Evolutionary conservation across 2,113 vertebrate species (phyloP).

Genomic region (Smithornis capensis): DNA sequence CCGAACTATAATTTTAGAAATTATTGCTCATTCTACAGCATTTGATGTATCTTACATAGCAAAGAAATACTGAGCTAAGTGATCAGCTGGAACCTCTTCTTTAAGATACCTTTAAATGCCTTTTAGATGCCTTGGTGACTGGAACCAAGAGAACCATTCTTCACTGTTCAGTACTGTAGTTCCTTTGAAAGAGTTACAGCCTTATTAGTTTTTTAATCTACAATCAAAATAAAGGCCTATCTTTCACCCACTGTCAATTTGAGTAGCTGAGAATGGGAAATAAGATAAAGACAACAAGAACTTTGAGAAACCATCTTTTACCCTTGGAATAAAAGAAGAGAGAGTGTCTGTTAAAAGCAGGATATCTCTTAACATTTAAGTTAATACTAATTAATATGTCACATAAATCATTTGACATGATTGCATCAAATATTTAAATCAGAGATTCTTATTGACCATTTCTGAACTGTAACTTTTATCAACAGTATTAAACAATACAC

Average conservation of each 20-base stretch:
- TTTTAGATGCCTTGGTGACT: not conserved
- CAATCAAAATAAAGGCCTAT: not conserved
- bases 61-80: conserved; percentile 32
- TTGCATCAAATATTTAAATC: not conserved
- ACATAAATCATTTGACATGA: not conserved
- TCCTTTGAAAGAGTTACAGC: not conserved
- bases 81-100: conserved; percentile 20
- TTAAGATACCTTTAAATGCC: not conserved
- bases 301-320: not conserved
- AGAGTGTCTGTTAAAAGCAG: not conserved
- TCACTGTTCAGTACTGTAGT: not conserved
- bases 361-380: not conserved
- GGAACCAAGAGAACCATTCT: not conserved
- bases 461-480: not conserved
- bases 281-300: not conserved
- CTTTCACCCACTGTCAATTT: not conserved
- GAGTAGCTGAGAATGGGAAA: not conserved
- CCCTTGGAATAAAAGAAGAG: not conserved
- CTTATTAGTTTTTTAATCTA: not conserved
- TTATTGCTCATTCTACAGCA: not conserved
- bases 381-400: too few relatives aligned
- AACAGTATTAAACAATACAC: not conserved
- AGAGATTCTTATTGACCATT: not conserved
- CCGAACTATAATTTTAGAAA: conserved; percentile 26
- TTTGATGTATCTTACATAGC: conserved; percentile 15